Evolutionary conservation across 2,797 vertebrate species (phyloP).

Genomic region (Gallinago stenura): DNA sequence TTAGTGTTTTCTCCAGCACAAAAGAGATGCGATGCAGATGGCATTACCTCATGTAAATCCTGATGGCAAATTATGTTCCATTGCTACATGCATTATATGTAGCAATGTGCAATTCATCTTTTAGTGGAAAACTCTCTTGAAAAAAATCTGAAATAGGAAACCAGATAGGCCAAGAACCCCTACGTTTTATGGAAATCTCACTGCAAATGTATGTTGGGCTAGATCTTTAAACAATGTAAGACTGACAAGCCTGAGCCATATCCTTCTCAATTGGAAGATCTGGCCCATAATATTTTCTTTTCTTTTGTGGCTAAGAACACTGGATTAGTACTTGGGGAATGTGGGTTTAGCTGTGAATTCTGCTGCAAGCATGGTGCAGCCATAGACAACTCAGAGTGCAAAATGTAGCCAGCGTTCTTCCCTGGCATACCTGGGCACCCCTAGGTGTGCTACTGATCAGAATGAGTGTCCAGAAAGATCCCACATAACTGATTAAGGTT

Average conservation of each 20-base stretch:
- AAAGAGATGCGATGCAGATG: constrained; percentile 43
- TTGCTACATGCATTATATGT: not conserved
- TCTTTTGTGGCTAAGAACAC: not conserved
- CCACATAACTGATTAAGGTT: not conserved
- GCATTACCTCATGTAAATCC: constrained; percentile 41
- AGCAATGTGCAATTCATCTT: not conserved
- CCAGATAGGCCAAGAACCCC: not conserved
- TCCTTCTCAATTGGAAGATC: not conserved
- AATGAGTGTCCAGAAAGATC: not conserved
- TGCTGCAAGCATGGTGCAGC: not conserved
- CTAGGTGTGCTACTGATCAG: not conserved
- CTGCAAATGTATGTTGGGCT: not conserved
- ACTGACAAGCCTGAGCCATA: not conserved
- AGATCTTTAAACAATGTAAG: not conserved
- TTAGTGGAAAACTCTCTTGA: not conserved
- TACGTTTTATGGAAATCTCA: not conserved
- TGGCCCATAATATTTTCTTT: not conserved
- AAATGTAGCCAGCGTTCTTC: not conserved
- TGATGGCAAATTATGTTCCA: not conserved
- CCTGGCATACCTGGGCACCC: not conserved
- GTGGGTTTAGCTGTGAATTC: not conserved
- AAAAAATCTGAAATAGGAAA: constrained; percentile 1
- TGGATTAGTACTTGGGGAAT: not conserved
- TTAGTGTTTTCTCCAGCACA: not conserved
- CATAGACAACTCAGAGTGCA: not conserved